Evolutionary conservation across 2,797 vertebrate genomes (phyloP).

Genomic region (Simalia tracyae): DNA sequence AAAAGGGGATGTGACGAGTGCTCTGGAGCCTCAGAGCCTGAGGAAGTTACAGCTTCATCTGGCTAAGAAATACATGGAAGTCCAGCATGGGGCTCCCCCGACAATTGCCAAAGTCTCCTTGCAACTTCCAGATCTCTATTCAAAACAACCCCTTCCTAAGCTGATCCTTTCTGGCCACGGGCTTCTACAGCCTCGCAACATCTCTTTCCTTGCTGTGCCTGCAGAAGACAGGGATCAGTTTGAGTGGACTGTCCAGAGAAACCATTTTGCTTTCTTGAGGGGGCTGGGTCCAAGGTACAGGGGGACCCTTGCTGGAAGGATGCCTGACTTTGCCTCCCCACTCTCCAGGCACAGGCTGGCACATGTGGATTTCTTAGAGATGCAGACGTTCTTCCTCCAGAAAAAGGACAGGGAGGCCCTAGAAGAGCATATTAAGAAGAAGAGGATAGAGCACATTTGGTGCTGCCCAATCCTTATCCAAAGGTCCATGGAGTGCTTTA

Average conservation of each 20-base stretch:
- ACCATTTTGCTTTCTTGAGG: not conserved
- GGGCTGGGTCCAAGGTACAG: not conserved
- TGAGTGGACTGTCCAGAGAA: not conserved
- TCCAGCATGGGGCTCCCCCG: not conserved
- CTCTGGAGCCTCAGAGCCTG: not conserved
- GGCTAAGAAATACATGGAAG: not conserved
- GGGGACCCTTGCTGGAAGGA: not conserved
- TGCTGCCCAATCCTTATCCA: not conserved
- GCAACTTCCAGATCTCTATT: not conserved
- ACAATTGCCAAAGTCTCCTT: not conserved
- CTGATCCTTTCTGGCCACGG: not conserved
- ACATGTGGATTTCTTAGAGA: not conserved
- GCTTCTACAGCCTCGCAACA: not conserved
- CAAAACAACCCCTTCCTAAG: not conserved
- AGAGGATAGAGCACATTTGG: constrained; percentile 50
- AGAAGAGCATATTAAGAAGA: constrained; percentile 34
- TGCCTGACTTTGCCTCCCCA: not conserved
- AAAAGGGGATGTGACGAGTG: not conserved
- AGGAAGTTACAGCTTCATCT: not conserved
- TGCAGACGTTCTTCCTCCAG: not conserved
- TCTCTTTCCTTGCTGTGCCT: not conserved
- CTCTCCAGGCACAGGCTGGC: not conserved
- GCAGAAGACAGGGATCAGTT: not conserved
- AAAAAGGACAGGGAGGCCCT: not conserved
- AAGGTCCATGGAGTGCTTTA: not conserved